These are phyloP conservation scores for Guaruba guarouba DNA, from an alignment of 2,113 vertebrate species.

Conservation along the genomic window DNA sequence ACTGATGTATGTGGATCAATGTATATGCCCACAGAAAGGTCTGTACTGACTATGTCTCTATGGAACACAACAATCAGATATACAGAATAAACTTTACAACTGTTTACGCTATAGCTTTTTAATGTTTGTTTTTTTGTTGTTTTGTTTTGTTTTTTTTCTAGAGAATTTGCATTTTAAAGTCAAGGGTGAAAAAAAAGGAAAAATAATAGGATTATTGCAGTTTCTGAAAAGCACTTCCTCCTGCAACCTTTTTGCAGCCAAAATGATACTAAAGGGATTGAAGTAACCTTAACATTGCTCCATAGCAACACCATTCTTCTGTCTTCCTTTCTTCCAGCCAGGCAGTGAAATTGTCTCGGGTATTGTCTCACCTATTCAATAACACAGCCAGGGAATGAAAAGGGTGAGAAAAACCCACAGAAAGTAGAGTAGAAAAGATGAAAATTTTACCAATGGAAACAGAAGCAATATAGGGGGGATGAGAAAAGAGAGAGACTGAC, in stretches of 20 bases:
- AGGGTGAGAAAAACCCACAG: background rate
- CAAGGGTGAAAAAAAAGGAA: background rate
- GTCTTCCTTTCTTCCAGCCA: background rate
- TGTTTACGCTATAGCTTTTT: background rate
- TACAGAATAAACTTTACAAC: background rate
- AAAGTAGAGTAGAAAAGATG: background rate
- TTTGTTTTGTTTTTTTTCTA: background rate
- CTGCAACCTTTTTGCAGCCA: background rate
- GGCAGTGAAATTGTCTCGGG: background rate
- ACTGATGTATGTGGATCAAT: background rate
- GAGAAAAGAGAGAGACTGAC: background rate
- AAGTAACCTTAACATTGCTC: background rate
- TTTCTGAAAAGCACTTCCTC: background rate
- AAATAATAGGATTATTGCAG: background rate
- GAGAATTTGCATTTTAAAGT: background rate
- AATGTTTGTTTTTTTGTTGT: background rate
- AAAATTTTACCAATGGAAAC: background rate
- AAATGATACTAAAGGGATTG: background rate
- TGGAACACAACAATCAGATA: background rate
- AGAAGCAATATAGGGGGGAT: background rate
- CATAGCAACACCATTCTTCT: background rate
- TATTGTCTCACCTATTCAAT: background rate
- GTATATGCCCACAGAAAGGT: background rate
- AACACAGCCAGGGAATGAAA: background rate
- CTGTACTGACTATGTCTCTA: background rate